Conservation (phyloP, 2,113 vertebrate species). For the Conger conger region DNA sequence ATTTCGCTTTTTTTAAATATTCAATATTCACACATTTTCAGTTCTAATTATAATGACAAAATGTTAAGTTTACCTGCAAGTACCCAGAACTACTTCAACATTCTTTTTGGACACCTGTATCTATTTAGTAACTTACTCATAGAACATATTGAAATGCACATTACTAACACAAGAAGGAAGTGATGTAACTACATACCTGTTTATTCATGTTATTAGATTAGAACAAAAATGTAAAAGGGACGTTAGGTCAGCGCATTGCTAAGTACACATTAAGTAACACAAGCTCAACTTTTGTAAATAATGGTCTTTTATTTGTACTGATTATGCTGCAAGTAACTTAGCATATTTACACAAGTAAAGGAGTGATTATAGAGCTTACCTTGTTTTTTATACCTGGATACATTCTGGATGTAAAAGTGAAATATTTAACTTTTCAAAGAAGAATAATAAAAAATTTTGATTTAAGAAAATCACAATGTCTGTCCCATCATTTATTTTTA, state of each 20-base stretch:
- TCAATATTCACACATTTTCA: background rate
- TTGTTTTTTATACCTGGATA: background rate
- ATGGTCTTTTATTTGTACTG: background rate
- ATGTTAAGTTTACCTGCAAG: background rate
- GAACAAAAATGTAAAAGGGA: background rate
- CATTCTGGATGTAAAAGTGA: constrained; percentile 4
- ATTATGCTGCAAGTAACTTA: background rate
- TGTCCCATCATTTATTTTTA: background rate
- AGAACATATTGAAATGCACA: background rate
- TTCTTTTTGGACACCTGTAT: background rate
- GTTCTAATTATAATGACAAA: background rate
- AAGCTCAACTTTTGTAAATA: background rate
- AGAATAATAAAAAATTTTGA: constrained; percentile 5
- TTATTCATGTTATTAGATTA: background rate
- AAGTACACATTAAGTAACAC: background rate
- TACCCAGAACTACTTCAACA: background rate
- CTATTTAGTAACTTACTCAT: constrained; percentile 11
- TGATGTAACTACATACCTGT: background rate
- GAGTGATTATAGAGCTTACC: background rate
- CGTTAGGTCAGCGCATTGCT: background rate
- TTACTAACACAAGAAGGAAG: background rate
- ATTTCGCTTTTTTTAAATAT: background rate
- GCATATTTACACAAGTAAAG: background rate
- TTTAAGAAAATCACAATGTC: background rate
- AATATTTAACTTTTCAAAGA: background rate